A percentile compares a stretch with the other conserved stretches of the same genome.
phyloP scores from a whole-genome alignment of 2,888 invertebrate genomes.

The Drosophila atroscutellata region DNA sequence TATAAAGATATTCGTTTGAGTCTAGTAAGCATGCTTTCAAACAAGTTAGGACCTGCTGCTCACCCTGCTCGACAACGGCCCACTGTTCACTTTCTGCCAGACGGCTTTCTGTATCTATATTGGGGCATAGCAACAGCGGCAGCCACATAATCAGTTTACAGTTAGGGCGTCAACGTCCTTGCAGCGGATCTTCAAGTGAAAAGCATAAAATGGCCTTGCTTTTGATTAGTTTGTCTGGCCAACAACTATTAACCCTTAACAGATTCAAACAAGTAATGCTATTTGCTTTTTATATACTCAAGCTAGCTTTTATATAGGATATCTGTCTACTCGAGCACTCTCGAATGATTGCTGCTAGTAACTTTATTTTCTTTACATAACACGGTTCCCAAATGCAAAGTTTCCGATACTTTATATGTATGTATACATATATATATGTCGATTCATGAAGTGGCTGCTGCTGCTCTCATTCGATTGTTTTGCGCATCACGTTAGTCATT shows the following conservation, averaged over 20 bases:
- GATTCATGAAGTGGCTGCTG: constrained; percentile 13
- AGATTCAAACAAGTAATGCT: not conserved
- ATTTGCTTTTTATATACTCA: constrained; percentile 9
- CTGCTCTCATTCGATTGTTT: constrained; percentile 51
- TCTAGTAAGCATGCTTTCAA: not conserved
- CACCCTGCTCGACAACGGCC: not conserved
- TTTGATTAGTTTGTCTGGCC: constrained; percentile 39
- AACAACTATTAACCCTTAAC: constrained; percentile 34
- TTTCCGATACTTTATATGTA: not conserved
- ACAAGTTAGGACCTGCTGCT: not conserved
- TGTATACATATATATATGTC: not conserved
- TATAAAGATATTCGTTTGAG: not conserved
- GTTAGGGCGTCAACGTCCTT: constrained; percentile 8
- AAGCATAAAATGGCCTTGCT: constrained; percentile 22
- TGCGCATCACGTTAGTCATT: constrained; percentile 74
- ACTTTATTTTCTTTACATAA: not conserved
- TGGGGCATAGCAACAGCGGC: constrained; percentile 39
- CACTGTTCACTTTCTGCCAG: constrained; percentile 8
- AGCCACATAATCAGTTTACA: constrained; percentile 38
- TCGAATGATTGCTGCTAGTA: not conserved
- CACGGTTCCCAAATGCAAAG: constrained; percentile 37
- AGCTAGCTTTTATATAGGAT: not conserved
- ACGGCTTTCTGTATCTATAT: constrained; percentile 51
- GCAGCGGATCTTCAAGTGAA: constrained; percentile 28
- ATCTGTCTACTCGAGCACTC: not conserved